phyloP scores from a whole-genome alignment of 2,888 invertebrate species.

The Melipona bicolor region DNA sequence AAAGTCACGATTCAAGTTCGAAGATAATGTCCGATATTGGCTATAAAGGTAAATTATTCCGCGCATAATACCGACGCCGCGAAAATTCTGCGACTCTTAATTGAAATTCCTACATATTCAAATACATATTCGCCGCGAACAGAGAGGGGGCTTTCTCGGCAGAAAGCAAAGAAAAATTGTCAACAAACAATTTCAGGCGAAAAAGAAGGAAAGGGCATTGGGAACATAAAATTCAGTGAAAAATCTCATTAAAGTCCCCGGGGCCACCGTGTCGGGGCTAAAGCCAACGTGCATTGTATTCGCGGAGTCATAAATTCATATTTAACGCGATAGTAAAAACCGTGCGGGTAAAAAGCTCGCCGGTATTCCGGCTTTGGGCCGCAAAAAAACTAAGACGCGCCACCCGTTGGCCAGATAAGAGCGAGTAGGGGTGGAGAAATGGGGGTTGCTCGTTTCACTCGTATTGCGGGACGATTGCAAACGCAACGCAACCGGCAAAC shows the following conservation, averaged over 20 bases:
- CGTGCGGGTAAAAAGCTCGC: constrained; percentile 18
- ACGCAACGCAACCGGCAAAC: background rate
- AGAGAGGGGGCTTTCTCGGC: background rate
- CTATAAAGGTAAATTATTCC: too few relatives aligned
- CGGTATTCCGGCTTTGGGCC: constrained; percentile 10
- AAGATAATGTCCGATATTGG: too few relatives aligned
- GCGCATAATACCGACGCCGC: too few relatives aligned
- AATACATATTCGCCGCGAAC: background rate
- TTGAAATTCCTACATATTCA: background rate
- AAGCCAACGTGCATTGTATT: background rate
- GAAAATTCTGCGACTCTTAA: background rate
- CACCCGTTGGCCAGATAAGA: background rate
- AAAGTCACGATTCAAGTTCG: too few relatives aligned
- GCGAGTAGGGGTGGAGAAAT: background rate
- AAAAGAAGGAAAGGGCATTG: background rate
- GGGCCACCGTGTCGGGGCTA: background rate
- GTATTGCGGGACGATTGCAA: background rate
- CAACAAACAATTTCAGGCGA: background rate
- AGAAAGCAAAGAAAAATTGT: background rate
- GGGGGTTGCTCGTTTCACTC: background rate
- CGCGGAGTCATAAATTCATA: constrained; percentile 33
- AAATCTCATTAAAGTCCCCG: background rate
- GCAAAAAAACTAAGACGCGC: constrained; percentile 33
- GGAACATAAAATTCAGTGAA: background rate
- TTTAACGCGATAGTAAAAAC: constrained; percentile 46